Conservation (phyloP, 2,888 invertebrate genomes). For the Xestia sexstrigata region DNA sequence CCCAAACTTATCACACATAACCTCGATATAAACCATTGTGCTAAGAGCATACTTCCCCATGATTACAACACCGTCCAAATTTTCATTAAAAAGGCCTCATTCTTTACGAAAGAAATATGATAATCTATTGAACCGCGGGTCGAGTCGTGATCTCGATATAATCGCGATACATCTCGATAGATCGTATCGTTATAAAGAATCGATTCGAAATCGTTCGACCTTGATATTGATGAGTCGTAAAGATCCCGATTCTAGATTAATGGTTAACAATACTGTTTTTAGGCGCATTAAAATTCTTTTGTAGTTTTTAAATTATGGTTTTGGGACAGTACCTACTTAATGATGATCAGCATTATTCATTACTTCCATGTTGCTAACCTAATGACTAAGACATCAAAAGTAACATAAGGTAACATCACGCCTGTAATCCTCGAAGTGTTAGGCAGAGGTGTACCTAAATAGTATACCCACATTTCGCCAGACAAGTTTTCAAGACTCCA, state of each 20-base stretch:
- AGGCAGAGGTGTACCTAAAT: too few relatives aligned
- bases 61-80: slow-evolving; percentile 59
- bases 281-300: slow-evolving; percentile 62
- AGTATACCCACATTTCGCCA: too few relatives aligned
- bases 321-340: slow-evolving; percentile 25
- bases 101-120: slow-evolving; percentile 70
- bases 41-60: slow-evolving; percentile 19
- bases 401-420: not conserved
- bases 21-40: slow-evolving; percentile 32
- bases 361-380: not conserved
- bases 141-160: slow-evolving; percentile 79
- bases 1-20: slow-evolving; percentile 24
- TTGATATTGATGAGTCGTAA: slow-evolving; percentile 78
- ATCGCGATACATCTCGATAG: slow-evolving; percentile 77
- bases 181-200: slow-evolving; percentile 82
- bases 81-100: slow-evolving; percentile 67
- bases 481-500: too few relatives aligned
- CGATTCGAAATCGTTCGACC: slow-evolving; percentile 81
- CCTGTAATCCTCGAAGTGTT: not conserved
- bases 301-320: slow-evolving; percentile 57
- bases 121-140: slow-evolving; percentile 82
- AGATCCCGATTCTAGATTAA: slow-evolving; percentile 77
- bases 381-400: not conserved
- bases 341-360: not conserved
- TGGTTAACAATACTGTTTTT: slow-evolving; percentile 70